Conservation (phyloP, 2,888 invertebrate genomes). For the Melolontha melolontha region DNA sequence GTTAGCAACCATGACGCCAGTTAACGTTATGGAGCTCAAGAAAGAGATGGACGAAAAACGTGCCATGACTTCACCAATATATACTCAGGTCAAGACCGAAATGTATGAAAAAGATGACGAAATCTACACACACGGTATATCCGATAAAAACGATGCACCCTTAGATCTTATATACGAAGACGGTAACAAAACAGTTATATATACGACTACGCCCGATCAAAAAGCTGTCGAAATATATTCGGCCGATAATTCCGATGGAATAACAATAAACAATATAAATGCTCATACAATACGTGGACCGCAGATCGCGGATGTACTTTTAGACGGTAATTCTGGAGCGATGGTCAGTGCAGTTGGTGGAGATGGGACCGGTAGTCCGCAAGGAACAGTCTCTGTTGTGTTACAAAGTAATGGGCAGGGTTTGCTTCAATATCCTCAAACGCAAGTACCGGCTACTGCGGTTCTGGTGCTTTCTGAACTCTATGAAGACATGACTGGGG, state of each 20-base stretch:
- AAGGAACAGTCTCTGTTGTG: conserved; percentile 65
- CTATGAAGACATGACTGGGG: conserved; percentile 77
- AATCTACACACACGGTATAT: conserved; percentile 66
- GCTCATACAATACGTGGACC: conserved; percentile 65
- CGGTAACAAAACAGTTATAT: conserved; percentile 86
- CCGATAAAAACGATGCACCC: conserved; percentile 76
- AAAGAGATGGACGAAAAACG: conserved; percentile 76
- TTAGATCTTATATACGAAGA: conserved; percentile 88
- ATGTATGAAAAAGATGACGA: conserved; percentile 66
- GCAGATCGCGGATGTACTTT: conserved; percentile 69
- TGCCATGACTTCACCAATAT: conserved; percentile 71
- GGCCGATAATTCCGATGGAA: conserved; percentile 69
- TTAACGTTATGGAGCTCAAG: conserved; percentile 81
- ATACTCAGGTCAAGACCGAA: conserved; percentile 71
- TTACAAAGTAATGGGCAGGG: conserved; percentile 69
- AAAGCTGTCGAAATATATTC: conserved; percentile 85
- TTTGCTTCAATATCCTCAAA: conserved; percentile 68
- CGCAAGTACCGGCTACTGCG: conserved; percentile 70
- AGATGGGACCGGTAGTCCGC: conserved; percentile 64
- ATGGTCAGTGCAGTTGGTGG: conserved; percentile 68
- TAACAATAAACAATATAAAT: conserved; percentile 64
- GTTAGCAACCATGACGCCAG: conserved; percentile 89
- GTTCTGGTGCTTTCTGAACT: conserved; percentile 80
- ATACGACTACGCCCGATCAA: conserved; percentile 82
- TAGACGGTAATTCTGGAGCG: conserved; percentile 68